phyloP scores from a whole-genome alignment of 2,888 invertebrate species.

The Cantharis lateralis region DNA sequence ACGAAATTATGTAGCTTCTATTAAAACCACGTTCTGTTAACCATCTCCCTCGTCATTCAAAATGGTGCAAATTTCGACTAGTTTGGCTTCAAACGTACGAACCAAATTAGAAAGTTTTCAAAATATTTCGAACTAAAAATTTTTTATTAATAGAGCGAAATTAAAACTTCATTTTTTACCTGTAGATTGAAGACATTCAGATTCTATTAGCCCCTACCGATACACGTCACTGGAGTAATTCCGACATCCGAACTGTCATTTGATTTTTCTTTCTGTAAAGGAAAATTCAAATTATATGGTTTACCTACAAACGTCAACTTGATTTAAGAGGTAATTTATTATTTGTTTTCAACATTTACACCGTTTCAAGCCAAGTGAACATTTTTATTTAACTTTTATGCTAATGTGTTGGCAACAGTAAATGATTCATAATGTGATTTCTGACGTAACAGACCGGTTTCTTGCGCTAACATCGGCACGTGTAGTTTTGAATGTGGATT shows the following conservation, averaged over 20 bases:
- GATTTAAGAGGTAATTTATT: neutral
- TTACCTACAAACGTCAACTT: neutral
- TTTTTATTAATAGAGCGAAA: neutral
- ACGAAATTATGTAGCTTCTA: too few relatives aligned
- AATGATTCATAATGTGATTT: neutral
- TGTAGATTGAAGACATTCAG: fast-evolving
- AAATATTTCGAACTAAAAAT: neutral
- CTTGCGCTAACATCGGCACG: neutral
- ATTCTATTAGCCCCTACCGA: neutral
- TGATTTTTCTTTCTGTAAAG: neutral
- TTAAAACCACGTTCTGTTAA: too few relatives aligned
- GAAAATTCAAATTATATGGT: neutral
- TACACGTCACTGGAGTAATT: neutral
- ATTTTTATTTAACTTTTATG: neutral
- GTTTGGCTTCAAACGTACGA: too few relatives aligned
- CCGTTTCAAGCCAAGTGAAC: neutral
- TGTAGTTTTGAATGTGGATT: neutral
- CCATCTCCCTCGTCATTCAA: too few relatives aligned
- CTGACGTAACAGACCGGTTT: neutral
- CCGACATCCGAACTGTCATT: neutral
- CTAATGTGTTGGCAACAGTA: neutral
- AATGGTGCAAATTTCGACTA: too few relatives aligned
- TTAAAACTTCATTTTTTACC: neutral
- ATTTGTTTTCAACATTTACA: neutral
- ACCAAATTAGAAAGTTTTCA: neutral